phyloP scores from a whole-genome alignment of 53 echinoderm and acorn worm species.

The Antedon mediterranea region DNA sequence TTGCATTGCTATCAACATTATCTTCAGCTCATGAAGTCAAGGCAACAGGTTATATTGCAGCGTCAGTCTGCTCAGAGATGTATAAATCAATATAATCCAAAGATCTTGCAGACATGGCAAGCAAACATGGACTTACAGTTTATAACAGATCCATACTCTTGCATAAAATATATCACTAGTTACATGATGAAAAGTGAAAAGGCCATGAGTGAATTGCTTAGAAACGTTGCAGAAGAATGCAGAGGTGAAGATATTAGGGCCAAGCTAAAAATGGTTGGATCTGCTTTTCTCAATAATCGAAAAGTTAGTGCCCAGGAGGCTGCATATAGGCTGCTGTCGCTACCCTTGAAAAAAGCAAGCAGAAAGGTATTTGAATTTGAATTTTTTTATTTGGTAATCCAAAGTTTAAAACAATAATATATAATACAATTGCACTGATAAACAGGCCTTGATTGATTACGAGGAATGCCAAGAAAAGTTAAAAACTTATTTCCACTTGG shows the following conservation, averaged over 20 bases:
- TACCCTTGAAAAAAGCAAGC: conserved; percentile 10
- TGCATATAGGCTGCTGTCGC: conserved; percentile 11
- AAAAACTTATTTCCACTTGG: too few species aligned
- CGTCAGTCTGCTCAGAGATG: conserved; percentile 1
- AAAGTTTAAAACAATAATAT: too few species aligned
- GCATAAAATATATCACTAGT: too few species aligned
- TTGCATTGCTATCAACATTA: too few species aligned
- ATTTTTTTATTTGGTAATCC: too few species aligned
- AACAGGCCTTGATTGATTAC: too few species aligned
- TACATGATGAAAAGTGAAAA: conserved; percentile 19
- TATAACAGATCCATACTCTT: conserved; percentile 19
- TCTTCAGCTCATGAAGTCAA: too few species aligned
- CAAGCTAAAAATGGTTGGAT: conserved; percentile 8
- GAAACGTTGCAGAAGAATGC: conserved; percentile 8
- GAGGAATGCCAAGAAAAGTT: too few species aligned
- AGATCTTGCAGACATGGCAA: conserved; percentile 5
- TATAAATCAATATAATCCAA: conserved; percentile 14
- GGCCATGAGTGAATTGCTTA: conserved; percentile 1
- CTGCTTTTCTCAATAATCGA: conserved; percentile 8
- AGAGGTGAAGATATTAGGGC: not conserved
- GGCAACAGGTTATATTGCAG: conserved; percentile 5
- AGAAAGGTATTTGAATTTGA: conserved; percentile 2
- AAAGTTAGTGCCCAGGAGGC: conserved; percentile 33
- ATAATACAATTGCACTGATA: too few species aligned
- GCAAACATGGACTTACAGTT: conserved; percentile 36